phyloP scores from a whole-genome alignment of 1,140 invertebrate species.

The Ceratina australensis region DNA sequence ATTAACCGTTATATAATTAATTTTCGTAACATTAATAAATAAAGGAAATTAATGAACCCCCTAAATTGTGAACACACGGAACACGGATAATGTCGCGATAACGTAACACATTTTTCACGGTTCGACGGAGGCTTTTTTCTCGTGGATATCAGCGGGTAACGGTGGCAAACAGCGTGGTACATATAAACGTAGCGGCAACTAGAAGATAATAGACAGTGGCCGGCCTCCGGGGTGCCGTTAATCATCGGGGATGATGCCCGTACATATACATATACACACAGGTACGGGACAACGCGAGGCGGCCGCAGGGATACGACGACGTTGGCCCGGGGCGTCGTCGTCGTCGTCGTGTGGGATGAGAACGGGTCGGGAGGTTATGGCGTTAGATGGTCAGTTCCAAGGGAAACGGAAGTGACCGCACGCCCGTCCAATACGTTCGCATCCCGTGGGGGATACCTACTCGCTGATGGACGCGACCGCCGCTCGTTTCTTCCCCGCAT shows the following conservation, averaged over 20 bases:
- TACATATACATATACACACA: constrained; percentile 17
- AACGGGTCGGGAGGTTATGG: constrained; percentile 53
- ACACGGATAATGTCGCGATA: constrained; percentile 2
- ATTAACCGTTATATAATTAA: no score
- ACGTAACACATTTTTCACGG: constrained; percentile 44
- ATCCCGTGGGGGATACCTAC: constrained; percentile 43
- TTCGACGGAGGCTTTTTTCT: constrained; percentile 22
- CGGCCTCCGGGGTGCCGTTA: constrained; percentile 74
- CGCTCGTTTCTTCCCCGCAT: constrained; percentile 35
- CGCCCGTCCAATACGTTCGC: constrained; percentile 46
- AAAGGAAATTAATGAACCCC: no score
- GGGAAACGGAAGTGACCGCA: constrained; percentile 76
- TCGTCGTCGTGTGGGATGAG: constrained; percentile 49
- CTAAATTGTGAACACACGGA: no score
- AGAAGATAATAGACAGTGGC: constrained; percentile 68
- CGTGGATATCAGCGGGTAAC: constrained; percentile 44
- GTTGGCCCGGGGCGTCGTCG: constrained; percentile 43
- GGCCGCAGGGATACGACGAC: constrained; percentile 66
- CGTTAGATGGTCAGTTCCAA: constrained; percentile 63
- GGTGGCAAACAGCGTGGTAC: constrained; percentile 53
- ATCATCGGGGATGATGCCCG: constrained; percentile 71
- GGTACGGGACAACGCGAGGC: constrained; percentile 56
- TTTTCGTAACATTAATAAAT: no score
- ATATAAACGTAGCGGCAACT: constrained; percentile 64
- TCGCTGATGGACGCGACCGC: constrained; percentile 31